Evolutionary conservation across 2,888 invertebrate genomes (phyloP), one percentile per base, ranked within the genome.

Genomic region (Scaptomyza tumidula): DNA sequence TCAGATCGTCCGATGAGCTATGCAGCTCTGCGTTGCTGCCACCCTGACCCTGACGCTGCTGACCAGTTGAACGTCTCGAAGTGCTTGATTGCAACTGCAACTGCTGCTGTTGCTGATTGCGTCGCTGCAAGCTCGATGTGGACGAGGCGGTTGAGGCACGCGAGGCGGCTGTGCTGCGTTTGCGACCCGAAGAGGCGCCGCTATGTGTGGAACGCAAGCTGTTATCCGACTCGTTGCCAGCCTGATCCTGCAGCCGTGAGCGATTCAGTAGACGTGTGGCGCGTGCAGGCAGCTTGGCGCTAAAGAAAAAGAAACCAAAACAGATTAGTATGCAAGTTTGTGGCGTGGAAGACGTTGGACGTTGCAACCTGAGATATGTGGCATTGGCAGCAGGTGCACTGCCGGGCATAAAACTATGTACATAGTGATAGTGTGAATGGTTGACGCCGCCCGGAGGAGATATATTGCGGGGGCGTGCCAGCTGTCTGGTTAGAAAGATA

Each of bases 1-100:
- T 92, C 71, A 93, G 92, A 85, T 93, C 93, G 89, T 93, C 94
- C 66, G 92, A 91, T 54, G 92, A 92, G 78, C 91, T 90, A 53
- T 89, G 90, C 68, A 90, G 80, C 78, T 90, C 89, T 53, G 81
- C 78, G 58, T 74, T 67, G 43, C 73, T 63, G 75, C 65, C 88
- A 27, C 27, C 52, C 37, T 13, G 14, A 37, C 41, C 41, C n/a
- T n/a, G n/a, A 37, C 52, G 52, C 74, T 63, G 80, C 74, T 63
- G 80, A 49, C 68, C 77, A 24, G 76, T 14, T 60, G 66, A 33
- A 61, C 78, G 74, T 62, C 80, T 19, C 64, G 79, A 61, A 14
- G 69, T 70, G 57, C 35, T 71, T 58, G 55, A 53, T 49, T 59
- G 54, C 43, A 27, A 55, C 37, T 11, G 35, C 19, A 19, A 19